Conservation (phyloP, 1,140 invertebrate genomes). For the Eupeodes corollae region DNA sequence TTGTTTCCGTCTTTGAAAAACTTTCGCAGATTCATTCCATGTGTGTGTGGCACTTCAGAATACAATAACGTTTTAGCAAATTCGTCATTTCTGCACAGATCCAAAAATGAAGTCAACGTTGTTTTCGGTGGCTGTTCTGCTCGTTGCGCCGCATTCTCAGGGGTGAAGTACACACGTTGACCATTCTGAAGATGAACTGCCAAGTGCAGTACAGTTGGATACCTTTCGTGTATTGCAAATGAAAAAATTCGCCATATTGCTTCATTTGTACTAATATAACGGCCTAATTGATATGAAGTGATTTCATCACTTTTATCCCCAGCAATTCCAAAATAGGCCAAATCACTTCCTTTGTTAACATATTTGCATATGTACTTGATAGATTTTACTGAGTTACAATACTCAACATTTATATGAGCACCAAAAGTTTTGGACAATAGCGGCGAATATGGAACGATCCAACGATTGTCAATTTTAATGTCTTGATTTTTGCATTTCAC, state of each 20-base stretch:
- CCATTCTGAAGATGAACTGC: slow-evolving; percentile 37
- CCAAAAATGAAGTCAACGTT: slow-evolving; percentile 34
- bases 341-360: slow-evolving; percentile 6
- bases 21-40: slow-evolving; percentile 31
- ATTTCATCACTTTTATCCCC: slow-evolving; percentile 14
- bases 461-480: slow-evolving; percentile 16
- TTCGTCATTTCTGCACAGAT: slow-evolving; percentile 27
- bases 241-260: slow-evolving; percentile 35
- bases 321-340: slow-evolving; percentile 27
- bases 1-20: slow-evolving; percentile 2
- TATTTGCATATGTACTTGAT: too few species aligned
- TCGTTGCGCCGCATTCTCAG: slow-evolving; percentile 16
- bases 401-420: too few species aligned
- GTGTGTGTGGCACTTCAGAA: slow-evolving; percentile 35
- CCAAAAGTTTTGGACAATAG: slow-evolving; percentile 13
- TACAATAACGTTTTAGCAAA: slow-evolving; percentile 34
- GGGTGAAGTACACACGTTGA: slow-evolving; percentile 32
- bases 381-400: too few species aligned
- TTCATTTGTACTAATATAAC: slow-evolving; percentile 39
- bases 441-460: too few species aligned
- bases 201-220: slow-evolving; percentile 32
- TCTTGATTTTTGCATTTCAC: background rate
- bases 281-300: slow-evolving; percentile 22
- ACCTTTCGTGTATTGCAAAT: slow-evolving; percentile 31
- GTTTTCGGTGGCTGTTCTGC: slow-evolving; percentile 20